Evolutionary conservation across 2,113 vertebrate species (phyloP), one percentile per base, ranked within the genome.

Genomic region (Furnarius figulus): DNA sequence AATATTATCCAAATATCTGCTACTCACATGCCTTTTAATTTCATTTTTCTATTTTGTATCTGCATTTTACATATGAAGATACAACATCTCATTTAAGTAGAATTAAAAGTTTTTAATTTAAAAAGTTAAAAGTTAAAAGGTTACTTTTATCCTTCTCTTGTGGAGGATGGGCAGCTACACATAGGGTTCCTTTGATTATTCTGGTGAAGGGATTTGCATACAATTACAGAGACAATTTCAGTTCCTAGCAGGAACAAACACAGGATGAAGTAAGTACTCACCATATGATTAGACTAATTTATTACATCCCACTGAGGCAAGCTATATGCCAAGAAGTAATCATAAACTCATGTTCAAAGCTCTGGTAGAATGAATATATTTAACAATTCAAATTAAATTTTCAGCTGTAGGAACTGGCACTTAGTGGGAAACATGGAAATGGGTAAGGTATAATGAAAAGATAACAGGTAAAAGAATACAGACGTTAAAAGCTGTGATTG

Each of bases 221-320:
- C 91, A 97, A 97, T 98, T 97, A 98, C 18, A n/a, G 92, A 97
- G 85, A 95, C 76, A 96, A 97, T 98, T 96, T 98, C 89, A 95
- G 67, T 63, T 97, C 95, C 91, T 97, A 96, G 95, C 77, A 94
- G 96, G 96, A 96, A 92, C 76, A 98, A 95, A 96, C 85, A 95
- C 87, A 95, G 82, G 94, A 94, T 95, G 94, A 97, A 97, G 85
- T 95, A 97, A 97, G 82, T 71, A 91, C 90, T 96, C 93, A 95
- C 96, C 85, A 91, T 91, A 95, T 94, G 96, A 98, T 97, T 97
- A 97, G 86, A 95, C 84, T 98, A 97, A 97, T 98, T 98, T 98
- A 96, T 96, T 97, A 92, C 14, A 58, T 95, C 89, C 95, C 90
- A 97, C 79, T 77, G 95, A 95, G 95, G 87, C 42, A 90, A 92